Conservation (phyloP, 1,140 invertebrate species). For the Bactericera cockerelli region DNA sequence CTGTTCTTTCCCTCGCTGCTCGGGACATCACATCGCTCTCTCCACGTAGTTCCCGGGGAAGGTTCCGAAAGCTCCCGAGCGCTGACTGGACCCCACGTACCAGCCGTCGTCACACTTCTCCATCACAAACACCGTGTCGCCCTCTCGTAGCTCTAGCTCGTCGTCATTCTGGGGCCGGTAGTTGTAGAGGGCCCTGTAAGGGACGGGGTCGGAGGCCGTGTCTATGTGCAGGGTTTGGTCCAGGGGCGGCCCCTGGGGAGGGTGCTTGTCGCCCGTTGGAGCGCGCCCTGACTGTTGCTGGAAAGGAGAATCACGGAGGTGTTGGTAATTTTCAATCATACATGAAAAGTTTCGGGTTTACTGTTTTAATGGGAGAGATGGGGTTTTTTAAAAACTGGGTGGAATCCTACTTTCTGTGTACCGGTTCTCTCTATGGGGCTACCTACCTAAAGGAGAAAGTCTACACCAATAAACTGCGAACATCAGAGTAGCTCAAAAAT, state of each 20-base stretch:
- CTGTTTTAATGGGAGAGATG: too few relatives aligned
- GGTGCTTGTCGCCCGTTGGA: too few relatives aligned
- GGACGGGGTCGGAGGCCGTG: slow-evolving; percentile 63
- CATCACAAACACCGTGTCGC: slow-evolving; percentile 91
- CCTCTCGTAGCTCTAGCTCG: slow-evolving; percentile 82
- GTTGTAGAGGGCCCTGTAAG: slow-evolving; percentile 83
- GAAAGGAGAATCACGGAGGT: too few relatives aligned
- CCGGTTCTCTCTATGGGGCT: too few relatives aligned
- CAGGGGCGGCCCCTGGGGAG: slow-evolving; percentile 25
- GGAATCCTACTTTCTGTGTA: too few relatives aligned
- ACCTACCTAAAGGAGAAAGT: too few relatives aligned
- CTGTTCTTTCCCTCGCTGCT: too few relatives aligned
- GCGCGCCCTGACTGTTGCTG: background rate
- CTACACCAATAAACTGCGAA: too few relatives aligned
- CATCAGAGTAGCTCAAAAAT: too few relatives aligned
- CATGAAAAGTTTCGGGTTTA: too few relatives aligned
- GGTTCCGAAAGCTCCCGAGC: slow-evolving; percentile 90
- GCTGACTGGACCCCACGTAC: slow-evolving; percentile 88
- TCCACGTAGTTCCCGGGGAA: slow-evolving; percentile 67
- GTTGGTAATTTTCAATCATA: too few relatives aligned
- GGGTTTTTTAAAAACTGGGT: too few relatives aligned
- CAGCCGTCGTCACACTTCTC: slow-evolving; percentile 98
- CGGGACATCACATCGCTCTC: slow-evolving; percentile 1
- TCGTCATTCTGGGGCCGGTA: slow-evolving; percentile 93
- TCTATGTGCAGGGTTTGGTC: slow-evolving; percentile 67